phyloP scores from a whole-genome alignment of 2,797 vertebrate genomes.

The Argentina silus region DNA sequence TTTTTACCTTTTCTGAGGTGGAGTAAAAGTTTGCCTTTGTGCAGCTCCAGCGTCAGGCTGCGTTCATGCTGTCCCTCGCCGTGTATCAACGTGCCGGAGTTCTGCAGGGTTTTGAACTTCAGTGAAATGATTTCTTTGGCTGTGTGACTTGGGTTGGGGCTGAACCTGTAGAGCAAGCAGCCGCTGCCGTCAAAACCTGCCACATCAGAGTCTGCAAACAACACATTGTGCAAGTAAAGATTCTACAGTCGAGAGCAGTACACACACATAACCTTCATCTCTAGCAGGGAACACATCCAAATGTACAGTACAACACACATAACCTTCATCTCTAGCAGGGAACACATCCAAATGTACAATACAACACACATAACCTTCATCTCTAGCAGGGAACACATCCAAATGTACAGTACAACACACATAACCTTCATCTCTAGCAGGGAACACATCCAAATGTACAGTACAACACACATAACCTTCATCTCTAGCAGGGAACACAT shows the following conservation, averaged over 20 bases:
- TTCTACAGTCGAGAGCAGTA: neutral
- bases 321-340: too few species aligned
- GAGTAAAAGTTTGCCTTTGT: conserved; percentile 85
- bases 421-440: too few species aligned
- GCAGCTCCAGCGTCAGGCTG: conserved; percentile 82
- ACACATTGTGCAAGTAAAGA: conserved; percentile 21
- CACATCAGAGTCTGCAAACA: conserved; percentile 84
- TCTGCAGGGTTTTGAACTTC: conserved; percentile 89
- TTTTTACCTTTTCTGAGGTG: conserved; percentile 88
- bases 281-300: too few species aligned
- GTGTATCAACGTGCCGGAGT: conserved; percentile 86
- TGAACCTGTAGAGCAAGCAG: conserved; percentile 84
- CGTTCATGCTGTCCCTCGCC: conserved; percentile 79
- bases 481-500: too few species aligned
- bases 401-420: too few species aligned
- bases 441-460: too few species aligned
- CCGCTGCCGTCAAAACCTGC: conserved; percentile 87
- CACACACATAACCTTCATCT: too few species aligned
- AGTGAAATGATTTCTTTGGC: conserved; percentile 83
- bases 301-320: too few species aligned
- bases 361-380: too few species aligned
- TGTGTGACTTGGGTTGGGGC: conserved; percentile 68
- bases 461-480: too few species aligned
- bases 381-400: too few species aligned
- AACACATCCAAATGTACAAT: too few species aligned